These are phyloP conservation scores for Danio tinwini DNA, from an alignment of 2,797 vertebrate genomes.

Conservation along the genomic window DNA sequence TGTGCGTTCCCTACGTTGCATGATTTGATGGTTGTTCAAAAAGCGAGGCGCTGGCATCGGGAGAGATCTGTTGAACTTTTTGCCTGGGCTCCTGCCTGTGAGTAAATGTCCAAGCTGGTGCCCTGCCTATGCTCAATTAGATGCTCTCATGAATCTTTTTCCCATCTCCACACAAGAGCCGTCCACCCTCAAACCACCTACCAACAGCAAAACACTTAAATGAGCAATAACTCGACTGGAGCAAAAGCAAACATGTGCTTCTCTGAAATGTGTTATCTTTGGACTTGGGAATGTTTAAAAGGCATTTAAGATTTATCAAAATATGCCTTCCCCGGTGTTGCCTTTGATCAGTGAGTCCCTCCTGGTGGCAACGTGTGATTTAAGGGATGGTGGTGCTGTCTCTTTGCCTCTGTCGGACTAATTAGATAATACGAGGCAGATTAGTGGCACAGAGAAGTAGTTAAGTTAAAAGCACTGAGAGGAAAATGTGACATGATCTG, in stretches of 20 bases:
- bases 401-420: conserved; percentile 42
- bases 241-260: conserved; percentile 51
- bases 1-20: conserved; percentile 27
- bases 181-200: conserved; percentile 35
- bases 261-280: conserved; percentile 39
- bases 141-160: conserved; percentile 42
- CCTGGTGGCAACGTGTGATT: conserved; percentile 28
- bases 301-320: conserved; percentile 41
- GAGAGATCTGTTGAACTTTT: conserved; percentile 32
- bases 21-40: conserved; percentile 25
- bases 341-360: conserved; percentile 43
- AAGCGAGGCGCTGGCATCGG: conserved; percentile 22
- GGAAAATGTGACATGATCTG: not conserved
- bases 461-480: not conserved
- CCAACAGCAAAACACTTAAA: conserved; percentile 54
- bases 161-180: conserved; percentile 23
- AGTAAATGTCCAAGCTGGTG: conserved; percentile 2
- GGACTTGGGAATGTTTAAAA: conserved; percentile 44
- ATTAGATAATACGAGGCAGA: conserved; percentile 47
- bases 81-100: conserved; percentile 50
- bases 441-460: conserved; percentile 17
- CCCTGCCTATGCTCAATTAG: conserved; percentile 41
- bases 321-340: conserved; percentile 39
- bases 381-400: conserved; percentile 40
- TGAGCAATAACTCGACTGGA: conserved; percentile 46